Evolutionary conservation across 2,888 invertebrate genomes (phyloP), one percentile per base, ranked within the genome.

Genomic region (Ischnus inquisitorius): DNA sequence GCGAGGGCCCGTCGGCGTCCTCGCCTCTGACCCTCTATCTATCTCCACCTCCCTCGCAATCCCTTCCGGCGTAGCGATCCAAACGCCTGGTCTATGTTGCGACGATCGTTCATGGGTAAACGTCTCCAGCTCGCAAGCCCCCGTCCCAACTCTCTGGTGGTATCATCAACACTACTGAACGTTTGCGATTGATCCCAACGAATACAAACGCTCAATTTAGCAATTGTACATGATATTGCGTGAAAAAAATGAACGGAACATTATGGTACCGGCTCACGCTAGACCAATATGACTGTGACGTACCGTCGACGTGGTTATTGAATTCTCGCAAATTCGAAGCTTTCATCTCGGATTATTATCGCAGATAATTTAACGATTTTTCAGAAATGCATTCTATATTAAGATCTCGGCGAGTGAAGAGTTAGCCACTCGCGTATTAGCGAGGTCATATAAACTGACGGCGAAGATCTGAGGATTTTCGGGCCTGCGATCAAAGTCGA

Each of bases 51-150:
- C 57, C 10, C n/a, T n/a, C n/a, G n/a, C n/a, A n/a, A 54, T 28
- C 62, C 60, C 51, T n/a, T 14, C 69, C 41, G 51, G 12, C 22
- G 69, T 39, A 10, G 19, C 60, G 25, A 75, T 75, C 51, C 39
- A 12, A 28, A 16, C 48, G 28, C 12, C 39, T 65, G 10, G 78
- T 78, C 64, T 46, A 57, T 64, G 74, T 82, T 86, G 83, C 83
- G 82, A 88, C 74, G 69, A 84, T 78, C 69, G 48, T 79, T 81
- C 85, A 46, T 85, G 78, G 78, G 83, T 85, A 79, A 87, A 85
- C 69, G 82, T 72, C 84, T 82, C 80, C 62, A 34, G 67, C 57
- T 75, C 67, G 51, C 48, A 41, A 34, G 28, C 57, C 14, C 60
- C 34, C 48, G 62, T 46, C 19, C 8, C n/a, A n/a, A n/a, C n/a